Evolutionary conservation across 2,113 vertebrate genomes (phyloP).

Genomic region (Trachemys scripta): DNA sequence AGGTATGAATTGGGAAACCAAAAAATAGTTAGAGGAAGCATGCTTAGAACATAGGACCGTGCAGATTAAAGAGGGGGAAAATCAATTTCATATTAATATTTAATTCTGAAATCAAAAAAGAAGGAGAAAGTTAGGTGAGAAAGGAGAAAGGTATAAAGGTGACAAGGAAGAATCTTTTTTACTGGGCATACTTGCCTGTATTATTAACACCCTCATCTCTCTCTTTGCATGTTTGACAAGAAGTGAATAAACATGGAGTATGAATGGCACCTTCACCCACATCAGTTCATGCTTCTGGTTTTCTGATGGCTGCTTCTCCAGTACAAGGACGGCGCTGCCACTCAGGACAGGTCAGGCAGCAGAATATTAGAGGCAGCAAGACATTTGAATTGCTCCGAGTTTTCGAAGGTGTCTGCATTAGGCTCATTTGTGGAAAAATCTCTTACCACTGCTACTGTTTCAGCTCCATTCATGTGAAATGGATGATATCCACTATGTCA

Average conservation of each 20-base stretch:
- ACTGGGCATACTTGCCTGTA: constrained; percentile 43
- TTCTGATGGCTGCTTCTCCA: background rate
- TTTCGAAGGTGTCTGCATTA: background rate
- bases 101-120: constrained; percentile 24
- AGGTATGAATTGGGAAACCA: background rate
- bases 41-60: constrained; percentile 16
- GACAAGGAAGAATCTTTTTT: constrained; percentile 24
- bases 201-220: constrained; percentile 36
- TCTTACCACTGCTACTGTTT: background rate
- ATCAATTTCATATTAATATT: constrained; percentile 34
- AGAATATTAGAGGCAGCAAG: background rate
- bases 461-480: background rate
- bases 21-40: background rate
- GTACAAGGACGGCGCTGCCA: background rate
- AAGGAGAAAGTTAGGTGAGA: constrained; percentile 11
- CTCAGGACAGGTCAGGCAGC: background rate
- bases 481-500: background rate
- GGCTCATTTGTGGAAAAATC: background rate
- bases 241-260: constrained; percentile 36
- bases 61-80: constrained; percentile 49
- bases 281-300: background rate
- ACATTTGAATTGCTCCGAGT: background rate
- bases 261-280: background rate
- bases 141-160: constrained; percentile 2
- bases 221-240: constrained; percentile 71